Evolutionary conservation across 2,113 vertebrate genomes (phyloP).

Genomic region (Erythrocercus mccallii): DNA sequence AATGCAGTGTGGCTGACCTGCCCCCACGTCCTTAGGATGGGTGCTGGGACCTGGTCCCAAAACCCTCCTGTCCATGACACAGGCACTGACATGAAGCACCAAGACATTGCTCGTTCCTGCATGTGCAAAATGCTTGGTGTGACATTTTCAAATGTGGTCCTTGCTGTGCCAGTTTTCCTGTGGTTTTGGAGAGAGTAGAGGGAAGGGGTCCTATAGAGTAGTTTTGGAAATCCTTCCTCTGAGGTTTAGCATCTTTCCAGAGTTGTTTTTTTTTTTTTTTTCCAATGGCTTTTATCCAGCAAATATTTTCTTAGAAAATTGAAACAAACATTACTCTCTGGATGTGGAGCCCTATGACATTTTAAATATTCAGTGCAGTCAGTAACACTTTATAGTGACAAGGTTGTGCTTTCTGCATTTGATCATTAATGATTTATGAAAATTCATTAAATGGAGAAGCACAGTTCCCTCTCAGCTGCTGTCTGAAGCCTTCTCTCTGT

Average conservation of each 20-base stretch:
- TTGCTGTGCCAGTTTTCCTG: background rate
- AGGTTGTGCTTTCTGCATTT: slow-evolving; percentile 1
- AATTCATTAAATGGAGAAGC: background rate
- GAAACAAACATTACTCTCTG: background rate
- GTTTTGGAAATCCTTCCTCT: background rate
- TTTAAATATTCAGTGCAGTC: slow-evolving; percentile 11
- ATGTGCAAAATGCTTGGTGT: accelerated
- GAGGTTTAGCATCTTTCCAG: background rate
- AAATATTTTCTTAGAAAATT: background rate
- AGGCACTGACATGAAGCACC: background rate
- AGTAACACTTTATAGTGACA: background rate
- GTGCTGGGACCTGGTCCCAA: background rate
- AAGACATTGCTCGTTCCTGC: background rate
- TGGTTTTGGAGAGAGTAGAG: background rate
- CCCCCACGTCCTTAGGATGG: background rate
- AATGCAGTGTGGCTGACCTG: background rate
- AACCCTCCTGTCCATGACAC: background rate
- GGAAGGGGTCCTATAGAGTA: background rate
- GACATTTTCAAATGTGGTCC: background rate
- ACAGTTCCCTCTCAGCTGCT: background rate
- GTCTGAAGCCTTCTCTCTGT: background rate
- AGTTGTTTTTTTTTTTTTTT: background rate
- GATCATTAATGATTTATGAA: slow-evolving; percentile 22
- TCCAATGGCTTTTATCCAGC: background rate
- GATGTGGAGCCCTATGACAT: background rate